phyloP scores from a whole-genome alignment of 1,140 invertebrate species.

The Magallana ariakensis region DNA sequence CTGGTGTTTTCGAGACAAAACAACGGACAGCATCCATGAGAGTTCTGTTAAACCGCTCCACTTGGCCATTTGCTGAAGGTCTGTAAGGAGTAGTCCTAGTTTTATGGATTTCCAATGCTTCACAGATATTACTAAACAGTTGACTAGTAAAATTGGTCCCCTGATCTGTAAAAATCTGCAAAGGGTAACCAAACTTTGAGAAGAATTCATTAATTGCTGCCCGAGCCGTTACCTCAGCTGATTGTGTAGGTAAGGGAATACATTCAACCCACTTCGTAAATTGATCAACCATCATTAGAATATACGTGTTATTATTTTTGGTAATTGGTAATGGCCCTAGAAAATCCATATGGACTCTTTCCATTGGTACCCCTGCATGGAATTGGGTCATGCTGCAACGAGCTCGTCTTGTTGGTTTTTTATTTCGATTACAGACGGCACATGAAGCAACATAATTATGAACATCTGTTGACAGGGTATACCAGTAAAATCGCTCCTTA shows the following conservation, averaged over 20 bases:
- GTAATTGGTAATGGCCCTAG: constrained; percentile 38
- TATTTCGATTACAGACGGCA: constrained; percentile 45
- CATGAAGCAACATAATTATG: constrained; percentile 43
- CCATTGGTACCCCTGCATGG: constrained; percentile 53
- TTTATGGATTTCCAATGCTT: constrained; percentile 44
- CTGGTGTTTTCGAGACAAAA: constrained; percentile 18
- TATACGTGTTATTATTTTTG: constrained; percentile 37
- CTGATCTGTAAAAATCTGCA: constrained; percentile 50
- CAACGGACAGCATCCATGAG: constrained; percentile 50
- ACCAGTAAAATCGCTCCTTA: constrained; percentile 42
- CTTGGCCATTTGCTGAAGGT: constrained; percentile 52
- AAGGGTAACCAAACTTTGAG: constrained; percentile 43
- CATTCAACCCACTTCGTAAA: constrained; percentile 57
- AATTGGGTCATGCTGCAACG: constrained; percentile 29
- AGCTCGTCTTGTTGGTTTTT: constrained; percentile 36
- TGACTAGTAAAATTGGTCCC: constrained; percentile 50
- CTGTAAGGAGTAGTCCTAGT: constrained; percentile 48
- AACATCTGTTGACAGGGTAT: constrained; percentile 43
- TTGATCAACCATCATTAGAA: constrained; percentile 56
- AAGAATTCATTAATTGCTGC: constrained; percentile 48
- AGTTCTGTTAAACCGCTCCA: constrained; percentile 56
- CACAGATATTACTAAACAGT: constrained; percentile 41
- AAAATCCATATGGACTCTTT: constrained; percentile 57
- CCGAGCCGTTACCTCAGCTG: constrained; percentile 40
- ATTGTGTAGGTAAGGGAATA: constrained; percentile 51